A percentile compares a stretch with the other conserved stretches of the same genome.
Conservation (phyloP, 2,797 vertebrate genomes). For the Morus bassanus region DNA sequence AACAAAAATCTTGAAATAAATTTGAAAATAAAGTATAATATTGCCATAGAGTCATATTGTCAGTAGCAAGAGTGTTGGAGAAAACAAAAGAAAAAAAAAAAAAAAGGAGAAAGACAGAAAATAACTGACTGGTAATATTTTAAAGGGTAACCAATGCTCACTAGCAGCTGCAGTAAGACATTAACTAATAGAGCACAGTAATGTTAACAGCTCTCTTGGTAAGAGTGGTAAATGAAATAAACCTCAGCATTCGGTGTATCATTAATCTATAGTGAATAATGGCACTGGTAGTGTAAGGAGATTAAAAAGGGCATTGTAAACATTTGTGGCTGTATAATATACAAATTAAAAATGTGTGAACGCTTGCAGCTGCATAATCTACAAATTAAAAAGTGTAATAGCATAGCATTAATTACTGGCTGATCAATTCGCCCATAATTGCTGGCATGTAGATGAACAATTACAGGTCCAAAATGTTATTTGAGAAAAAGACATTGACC, state of each 20-base stretch:
- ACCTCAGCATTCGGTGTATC: conserved; percentile 74
- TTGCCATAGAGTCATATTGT: conserved; percentile 55
- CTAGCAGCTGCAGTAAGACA: conserved; percentile 78
- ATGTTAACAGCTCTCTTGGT: conserved; percentile 83
- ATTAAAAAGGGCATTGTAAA: conserved; percentile 88
- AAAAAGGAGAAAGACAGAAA: background rate
- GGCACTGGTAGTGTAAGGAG: conserved; percentile 80
- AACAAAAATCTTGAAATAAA: conserved; percentile 55
- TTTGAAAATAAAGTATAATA: conserved; percentile 64
- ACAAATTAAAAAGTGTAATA: conserved; percentile 87
- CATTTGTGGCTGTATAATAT: conserved; percentile 87
- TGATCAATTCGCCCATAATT: conserved; percentile 84
- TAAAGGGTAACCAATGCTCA: conserved; percentile 79
- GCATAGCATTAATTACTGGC: conserved; percentile 82
- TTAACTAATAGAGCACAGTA: conserved; percentile 81
- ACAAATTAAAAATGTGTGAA: conserved; percentile 85
- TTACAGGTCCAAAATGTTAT: conserved; percentile 81
- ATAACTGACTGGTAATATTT: conserved; percentile 70
- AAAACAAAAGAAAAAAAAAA: background rate
- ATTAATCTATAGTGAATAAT: conserved; percentile 85
- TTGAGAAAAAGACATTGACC: conserved; percentile 83
- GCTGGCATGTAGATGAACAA: conserved; percentile 83
- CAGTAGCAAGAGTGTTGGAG: conserved; percentile 10
- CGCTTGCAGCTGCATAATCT: conserved; percentile 83
- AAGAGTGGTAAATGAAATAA: conserved; percentile 82